These are phyloP conservation scores for Drosophila nasuta DNA, from an alignment of 1,140 invertebrate species.

Conservation along the genomic window DNA sequence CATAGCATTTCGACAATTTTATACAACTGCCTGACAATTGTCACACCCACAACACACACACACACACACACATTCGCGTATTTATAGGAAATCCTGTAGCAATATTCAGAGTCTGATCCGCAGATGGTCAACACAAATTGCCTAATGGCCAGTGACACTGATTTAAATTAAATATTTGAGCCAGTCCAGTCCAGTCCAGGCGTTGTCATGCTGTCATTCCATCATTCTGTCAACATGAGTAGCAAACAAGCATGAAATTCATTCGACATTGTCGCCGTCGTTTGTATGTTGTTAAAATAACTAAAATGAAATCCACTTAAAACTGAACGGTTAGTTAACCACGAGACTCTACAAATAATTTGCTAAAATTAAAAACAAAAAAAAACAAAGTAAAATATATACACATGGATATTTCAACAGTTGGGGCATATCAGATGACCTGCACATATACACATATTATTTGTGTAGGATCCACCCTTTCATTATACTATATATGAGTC, in stretches of 20 bases:
- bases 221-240: slow-evolving; percentile 67
- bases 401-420: slow-evolving; percentile 1
- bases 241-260: slow-evolving; percentile 63
- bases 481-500: slow-evolving; percentile 7
- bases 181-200: neutral
- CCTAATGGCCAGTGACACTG: slow-evolving; percentile 72
- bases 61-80: too few relatives aligned
- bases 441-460: slow-evolving; percentile 1
- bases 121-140: slow-evolving; percentile 34
- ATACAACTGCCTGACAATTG: slow-evolving; percentile 48
- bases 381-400: neutral
- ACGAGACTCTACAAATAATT: slow-evolving; percentile 34
- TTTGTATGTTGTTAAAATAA: slow-evolving; percentile 33
- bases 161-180: slow-evolving; percentile 81
- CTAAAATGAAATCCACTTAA: slow-evolving; percentile 43
- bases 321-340: slow-evolving; percentile 15
- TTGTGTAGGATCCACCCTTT: neutral
- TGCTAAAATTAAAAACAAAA: slow-evolving; percentile 6
- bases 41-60: neutral
- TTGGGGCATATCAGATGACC: slow-evolving; percentile 5
- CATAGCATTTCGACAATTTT: slow-evolving; percentile 28
- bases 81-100: slow-evolving; percentile 4
- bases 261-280: slow-evolving; percentile 30
- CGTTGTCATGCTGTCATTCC: slow-evolving; percentile 27
- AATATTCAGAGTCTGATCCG: slow-evolving; percentile 5